These are phyloP conservation scores for Lucifuga dentata DNA, from an alignment of 2,113 vertebrate species.

Conservation along the genomic window DNA sequence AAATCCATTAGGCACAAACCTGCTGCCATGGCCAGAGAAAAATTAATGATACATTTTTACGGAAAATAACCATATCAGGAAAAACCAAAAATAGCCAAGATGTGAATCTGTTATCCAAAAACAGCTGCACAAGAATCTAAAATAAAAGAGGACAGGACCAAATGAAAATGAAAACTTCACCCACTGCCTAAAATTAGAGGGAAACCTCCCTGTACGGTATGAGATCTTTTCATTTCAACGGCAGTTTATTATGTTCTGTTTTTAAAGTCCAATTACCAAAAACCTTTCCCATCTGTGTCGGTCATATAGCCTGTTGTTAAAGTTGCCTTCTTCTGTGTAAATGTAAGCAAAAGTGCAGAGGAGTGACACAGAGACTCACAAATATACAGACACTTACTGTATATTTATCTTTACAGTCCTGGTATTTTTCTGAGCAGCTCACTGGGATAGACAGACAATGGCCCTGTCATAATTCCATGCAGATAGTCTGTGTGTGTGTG, in stretches of 20 bases:
- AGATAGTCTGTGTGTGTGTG: background rate
- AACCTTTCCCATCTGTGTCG: constrained; percentile 71
- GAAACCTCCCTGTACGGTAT: constrained; percentile 20
- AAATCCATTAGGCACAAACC: constrained; percentile 44
- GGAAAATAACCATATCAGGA: too few species aligned
- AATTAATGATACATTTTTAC: too few species aligned
- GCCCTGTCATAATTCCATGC: constrained; percentile 9
- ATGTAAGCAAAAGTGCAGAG: constrained; percentile 48
- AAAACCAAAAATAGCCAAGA: too few species aligned
- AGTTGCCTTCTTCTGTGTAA: constrained; percentile 40
- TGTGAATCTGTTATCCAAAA: too few species aligned
- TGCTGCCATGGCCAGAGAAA: constrained; percentile 9
- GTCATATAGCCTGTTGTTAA: constrained; percentile 60
- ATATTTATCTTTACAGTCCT: constrained; percentile 18
- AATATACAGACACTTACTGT: background rate
- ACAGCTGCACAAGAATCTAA: constrained; percentile 33
- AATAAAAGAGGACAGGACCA: constrained; percentile 52
- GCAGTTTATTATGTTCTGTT: constrained; percentile 51
- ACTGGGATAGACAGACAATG: constrained; percentile 16
- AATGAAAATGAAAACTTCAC: constrained; percentile 47
- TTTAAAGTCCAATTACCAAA: constrained; percentile 49
- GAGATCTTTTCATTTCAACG: constrained; percentile 41
- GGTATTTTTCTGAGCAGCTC: constrained; percentile 21
- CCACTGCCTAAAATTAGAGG: constrained; percentile 50
- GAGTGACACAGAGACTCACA: constrained; percentile 20